Evolutionary conservation across 2,113 vertebrate genomes (phyloP), one percentile per base, ranked within the genome.

Genomic region (Xiphias gladius): DNA sequence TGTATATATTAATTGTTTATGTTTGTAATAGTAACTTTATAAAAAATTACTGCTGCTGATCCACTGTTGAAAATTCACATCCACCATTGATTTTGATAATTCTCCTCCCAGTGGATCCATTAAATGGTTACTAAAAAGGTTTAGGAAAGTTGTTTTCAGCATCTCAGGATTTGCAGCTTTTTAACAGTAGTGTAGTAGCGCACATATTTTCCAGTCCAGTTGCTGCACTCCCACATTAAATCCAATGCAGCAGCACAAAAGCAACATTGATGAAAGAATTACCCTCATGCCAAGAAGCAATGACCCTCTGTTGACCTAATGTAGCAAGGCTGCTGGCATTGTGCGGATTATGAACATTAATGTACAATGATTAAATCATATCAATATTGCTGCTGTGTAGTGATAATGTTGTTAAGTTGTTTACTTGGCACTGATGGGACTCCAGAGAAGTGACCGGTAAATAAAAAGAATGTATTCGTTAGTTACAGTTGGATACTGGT

Each of bases 221-320:
- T 81, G 39, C 59, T 79, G 59, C 68, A 70, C 82, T 85, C 90
- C 88, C 84, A 92, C 90, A 72, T 65, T 26, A 70, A 79, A 88
- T 84, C 61, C 73, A 80, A 73, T 4, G 55, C 83, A 73, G 84
- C 54, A 32, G 76, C 69, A 95, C 92, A 94, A 93, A 91, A 91
- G 91, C 86, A 80, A 90, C 93, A 93, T 94, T 93, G 92, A 92
- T 87, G 61, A 79, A 83, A 74, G 73, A 86, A 80, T 84, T 77
- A 68, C 22, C 13, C 79, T 82, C 63, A 79, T 87, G 54, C 74
- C 79, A 80, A 81, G 72, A 59, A 37, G 58, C 35, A 62, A 52
- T 69, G 77, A 79, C 70, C 52, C 54, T 83, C 67, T 79, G 55
- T 73, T 89, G 82, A 91, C 77, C 76, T 70, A 35, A 71, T 79